Percentiles rank a stretch among this genome's conserved stretches.
Evolutionary conservation across 2,113 vertebrate species (phyloP).

Genomic region (Pygoscelis adeliae): DNA sequence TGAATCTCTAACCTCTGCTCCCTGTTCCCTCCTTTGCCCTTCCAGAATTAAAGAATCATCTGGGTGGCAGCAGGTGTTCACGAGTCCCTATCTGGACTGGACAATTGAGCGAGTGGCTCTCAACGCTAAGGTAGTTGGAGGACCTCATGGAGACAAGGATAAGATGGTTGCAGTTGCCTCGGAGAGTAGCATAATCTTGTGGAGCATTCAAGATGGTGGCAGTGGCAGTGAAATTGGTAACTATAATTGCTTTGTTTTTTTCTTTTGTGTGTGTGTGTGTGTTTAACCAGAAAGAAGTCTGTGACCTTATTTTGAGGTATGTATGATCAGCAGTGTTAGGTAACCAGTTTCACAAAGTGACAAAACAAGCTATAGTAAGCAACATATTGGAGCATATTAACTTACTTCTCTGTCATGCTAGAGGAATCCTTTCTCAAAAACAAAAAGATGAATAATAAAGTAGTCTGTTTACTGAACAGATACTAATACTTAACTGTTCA

Average conservation of each 20-base stretch:
- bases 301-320: neutral
- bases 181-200: constrained; percentile 93
- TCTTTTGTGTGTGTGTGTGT: neutral
- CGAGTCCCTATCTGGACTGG: constrained; percentile 93
- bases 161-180: constrained; percentile 98
- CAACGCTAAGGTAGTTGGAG: constrained; percentile 97
- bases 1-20: neutral
- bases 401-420: neutral
- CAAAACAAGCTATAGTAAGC: neutral
- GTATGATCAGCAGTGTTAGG: neutral
- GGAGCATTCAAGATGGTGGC: constrained; percentile 96
- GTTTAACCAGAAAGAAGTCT: neutral
- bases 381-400: neutral
- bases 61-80: constrained; percentile 97
- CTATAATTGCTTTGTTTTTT: neutral
- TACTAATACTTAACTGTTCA: neutral
- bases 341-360: neutral
- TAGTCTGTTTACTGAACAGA: neutral
- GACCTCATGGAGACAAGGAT: constrained; percentile 96
- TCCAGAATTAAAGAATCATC: constrained; percentile 95
- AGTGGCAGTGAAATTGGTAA: constrained; percentile 94
- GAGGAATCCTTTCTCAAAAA: neutral
- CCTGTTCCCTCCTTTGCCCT: neutral
- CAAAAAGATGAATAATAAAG: neutral
- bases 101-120: constrained; percentile 93